These are phyloP conservation scores for Caenorhabditis sp. DNA, from an alignment of 2,888 invertebrate species.

Conservation along the genomic window DNA sequence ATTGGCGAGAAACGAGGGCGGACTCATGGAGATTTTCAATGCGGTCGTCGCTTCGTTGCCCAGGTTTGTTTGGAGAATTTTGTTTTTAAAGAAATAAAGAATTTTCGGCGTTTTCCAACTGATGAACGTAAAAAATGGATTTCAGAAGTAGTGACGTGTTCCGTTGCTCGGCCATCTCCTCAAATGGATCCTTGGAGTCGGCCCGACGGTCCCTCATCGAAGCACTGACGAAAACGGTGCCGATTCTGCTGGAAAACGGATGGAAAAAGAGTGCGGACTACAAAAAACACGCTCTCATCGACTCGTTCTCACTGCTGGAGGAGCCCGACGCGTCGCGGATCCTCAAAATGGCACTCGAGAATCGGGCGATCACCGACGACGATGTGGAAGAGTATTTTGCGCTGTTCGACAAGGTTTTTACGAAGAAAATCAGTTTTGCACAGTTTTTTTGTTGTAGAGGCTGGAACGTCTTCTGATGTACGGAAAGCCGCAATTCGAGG, in stretches of 20 bases:
- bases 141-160: conserved; percentile 29
- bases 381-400: conserved; percentile 44
- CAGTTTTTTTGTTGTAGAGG: conserved; percentile 24
- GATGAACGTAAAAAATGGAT: neutral
- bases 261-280: conserved; percentile 40
- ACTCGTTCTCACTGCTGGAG: conserved; percentile 22
- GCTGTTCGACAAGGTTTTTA: conserved; percentile 32
- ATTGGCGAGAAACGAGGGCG: conserved; percentile 31
- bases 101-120: neutral
- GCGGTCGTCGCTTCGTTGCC: conserved; percentile 41
- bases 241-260: conserved; percentile 25
- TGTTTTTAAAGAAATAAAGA: conserved; percentile 2
- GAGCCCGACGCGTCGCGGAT: conserved; percentile 9
- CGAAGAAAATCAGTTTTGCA: too few species aligned
- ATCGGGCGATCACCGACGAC: conserved; percentile 20
- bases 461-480: conserved; percentile 28
- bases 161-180: conserved; percentile 23
- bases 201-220: conserved; percentile 5
- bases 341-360: conserved; percentile 4
- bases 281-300: conserved; percentile 28
- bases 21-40: conserved; percentile 41
- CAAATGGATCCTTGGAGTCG: neutral
- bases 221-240: conserved; percentile 1
- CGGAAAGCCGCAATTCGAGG: conserved; percentile 39
- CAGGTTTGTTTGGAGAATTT: neutral